Base-by-base conservation (phyloP, 2,797 vertebrate genomes). In the Myotis daubentonii region DNA sequence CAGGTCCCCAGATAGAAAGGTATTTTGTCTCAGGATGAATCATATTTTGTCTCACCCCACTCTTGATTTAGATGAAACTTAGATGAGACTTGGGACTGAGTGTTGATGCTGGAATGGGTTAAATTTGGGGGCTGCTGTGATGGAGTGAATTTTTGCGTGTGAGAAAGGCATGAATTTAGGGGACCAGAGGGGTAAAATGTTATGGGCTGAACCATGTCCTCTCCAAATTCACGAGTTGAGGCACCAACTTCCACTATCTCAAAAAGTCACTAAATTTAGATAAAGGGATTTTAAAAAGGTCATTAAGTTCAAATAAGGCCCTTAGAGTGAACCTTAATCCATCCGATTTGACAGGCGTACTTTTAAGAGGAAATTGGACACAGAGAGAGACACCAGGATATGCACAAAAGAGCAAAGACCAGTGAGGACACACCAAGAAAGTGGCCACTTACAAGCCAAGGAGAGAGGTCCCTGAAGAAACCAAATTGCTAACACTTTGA, bases 21-120 rank as follows among this genome's bases (percentile, higher is more conserved):
- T 93, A 86, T 33, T 92, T 12, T 91, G 53, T 75, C 38, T 83
- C n/a, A 79, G 70, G 62, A 83, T 38, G 41, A 93, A 62, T 30
- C 28, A 57, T 75, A 74, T 28, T 53, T 7, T 17, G 66, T 65
- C 25, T 55, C 36, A 89, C 6, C 19, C 16, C 22, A 91, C 28
- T 60, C 8, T 75, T 80, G 33, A 93, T 4, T 65, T 49, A 71
- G 28, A 70, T 28, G 66, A 36, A 60, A 89, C 38, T 68, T 8
- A 91, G 84, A 22, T 22, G 41, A 79, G 22, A 89, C 82, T 2
- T 53, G 55, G 22, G 75, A 23, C 19, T 20, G 72, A 36, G 55
- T 62, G n/a, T 0, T 81, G 30, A 81, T 66, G 36, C 4, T 85
- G 49, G 55, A 74, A 38, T 23, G 15, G 33, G 36, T 60, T 68